Conservation (phyloP, 2,797 vertebrate species). For the Thalassophryne amazonica region DNA sequence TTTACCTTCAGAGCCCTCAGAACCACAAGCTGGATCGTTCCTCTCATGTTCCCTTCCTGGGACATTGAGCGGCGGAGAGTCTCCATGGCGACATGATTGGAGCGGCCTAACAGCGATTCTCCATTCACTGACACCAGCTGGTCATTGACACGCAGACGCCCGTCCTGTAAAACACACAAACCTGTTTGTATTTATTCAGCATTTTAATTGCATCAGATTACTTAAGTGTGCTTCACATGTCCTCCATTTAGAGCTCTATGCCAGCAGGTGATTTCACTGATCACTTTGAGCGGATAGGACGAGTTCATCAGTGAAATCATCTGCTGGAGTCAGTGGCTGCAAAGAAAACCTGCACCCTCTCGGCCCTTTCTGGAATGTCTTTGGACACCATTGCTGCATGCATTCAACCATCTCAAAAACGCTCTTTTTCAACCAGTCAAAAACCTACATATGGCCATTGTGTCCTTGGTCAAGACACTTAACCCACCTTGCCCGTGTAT, state of each 20-base stretch:
- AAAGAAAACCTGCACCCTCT: too few species aligned
- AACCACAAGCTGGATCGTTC: slow-evolving; percentile 92
- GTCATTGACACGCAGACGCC: slow-evolving; percentile 88
- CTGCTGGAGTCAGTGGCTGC: too few species aligned
- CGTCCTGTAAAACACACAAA: slow-evolving; percentile 77
- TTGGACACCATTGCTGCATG: too few species aligned
- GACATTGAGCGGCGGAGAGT: slow-evolving; percentile 96
- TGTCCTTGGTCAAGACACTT: too few species aligned
- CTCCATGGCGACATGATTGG: slow-evolving; percentile 96
- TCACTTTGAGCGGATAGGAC: too few species aligned
- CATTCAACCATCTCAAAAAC: too few species aligned
- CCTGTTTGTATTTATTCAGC: not conserved
- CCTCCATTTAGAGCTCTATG: not conserved
- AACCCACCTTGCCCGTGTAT: too few species aligned
- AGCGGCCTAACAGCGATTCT: slow-evolving; percentile 88
- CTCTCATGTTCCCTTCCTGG: slow-evolving; percentile 92
- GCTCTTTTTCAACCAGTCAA: too few species aligned
- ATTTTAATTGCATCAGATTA: not conserved
- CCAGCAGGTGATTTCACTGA: too few species aligned
- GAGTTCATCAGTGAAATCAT: too few species aligned
- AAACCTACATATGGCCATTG: too few species aligned
- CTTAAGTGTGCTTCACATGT: not conserved
- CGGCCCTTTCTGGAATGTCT: too few species aligned
- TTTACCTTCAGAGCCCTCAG: slow-evolving; percentile 79
- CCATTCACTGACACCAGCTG: slow-evolving; percentile 94